Base-by-base conservation (phyloP, 2,888 invertebrate genomes). In the Acronicta psi region DNA sequence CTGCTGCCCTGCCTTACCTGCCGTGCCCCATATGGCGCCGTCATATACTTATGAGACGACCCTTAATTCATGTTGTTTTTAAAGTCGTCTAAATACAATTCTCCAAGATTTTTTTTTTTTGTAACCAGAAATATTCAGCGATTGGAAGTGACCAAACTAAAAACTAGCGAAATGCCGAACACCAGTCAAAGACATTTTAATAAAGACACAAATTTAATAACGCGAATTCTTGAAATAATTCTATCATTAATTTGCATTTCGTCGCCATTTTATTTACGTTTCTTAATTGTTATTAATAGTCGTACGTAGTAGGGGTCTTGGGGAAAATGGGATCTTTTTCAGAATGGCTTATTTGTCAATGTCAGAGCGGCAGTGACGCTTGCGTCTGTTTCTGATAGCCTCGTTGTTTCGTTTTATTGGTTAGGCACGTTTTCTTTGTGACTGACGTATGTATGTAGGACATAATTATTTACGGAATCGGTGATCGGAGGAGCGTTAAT, bases 341-440 rank as follows among this genome's bases (percentile, higher is more conserved):
- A 83, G 85, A 87, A 87, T 85, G 85, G 86, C 87, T 88, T 90
- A 90, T 90, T 89, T 90, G 90, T 91, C 90, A 91, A 89, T 87
- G 90, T 90, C 90, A 87, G 81, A 69, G 69, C 80, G 81, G 53
- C 85, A 84, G 86, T 87, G 89, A 89, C 84, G 87, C 83, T 73
- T 84, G 83, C 87, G 87, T 88, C 89, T 91, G 91, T 82, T 87
- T 83, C 84, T 90, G 90, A 91, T 88, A 84, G 88, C 84, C 80
- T 80, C 77, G 82, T 87, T 90, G 88, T 89, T 89, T 88, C 86
- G 82, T 86, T 90, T 88, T 87, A 89, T 90, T 87, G 87, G 86
- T 81, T 78, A 83, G 81, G 79, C 77, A 77, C 84, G 81, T 80
- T 83, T 82, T 80, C 81, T 77, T 81, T 81, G 63, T 64, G 67